These are phyloP conservation scores for Ceratotherium simum DNA, from an alignment of 2,113 vertebrate species.

Conservation along the genomic window DNA sequence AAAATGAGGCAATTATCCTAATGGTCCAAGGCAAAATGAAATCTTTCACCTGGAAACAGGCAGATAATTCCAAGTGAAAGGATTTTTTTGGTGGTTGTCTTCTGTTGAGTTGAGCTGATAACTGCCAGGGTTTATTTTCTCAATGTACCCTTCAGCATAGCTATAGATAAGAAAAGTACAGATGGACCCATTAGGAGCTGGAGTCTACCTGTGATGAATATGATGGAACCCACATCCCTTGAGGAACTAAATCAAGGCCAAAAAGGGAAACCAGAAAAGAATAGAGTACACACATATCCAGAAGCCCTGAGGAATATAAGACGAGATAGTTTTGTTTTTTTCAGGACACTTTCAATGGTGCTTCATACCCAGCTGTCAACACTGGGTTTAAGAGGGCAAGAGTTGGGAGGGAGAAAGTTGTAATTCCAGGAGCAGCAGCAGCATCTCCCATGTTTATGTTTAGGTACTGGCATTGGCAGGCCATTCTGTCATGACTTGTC, in stretches of 20 bases:
- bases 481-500: neutral
- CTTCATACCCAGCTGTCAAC: neutral
- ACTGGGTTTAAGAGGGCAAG: neutral
- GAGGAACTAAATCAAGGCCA: neutral
- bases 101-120: neutral
- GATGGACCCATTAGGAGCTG: neutral
- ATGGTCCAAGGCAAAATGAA: conserved; percentile 9
- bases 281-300: neutral
- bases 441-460: neutral
- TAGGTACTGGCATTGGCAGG: neutral
- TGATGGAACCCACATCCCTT: neutral
- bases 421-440: neutral
- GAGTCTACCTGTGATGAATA: neutral
- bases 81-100: neutral
- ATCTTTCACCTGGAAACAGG: conserved; percentile 38
- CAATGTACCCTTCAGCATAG: neutral
- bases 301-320: neutral
- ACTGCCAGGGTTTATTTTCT: conserved; percentile 10
- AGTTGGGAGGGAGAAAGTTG: too few species aligned
- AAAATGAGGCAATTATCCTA: conserved; percentile 27
- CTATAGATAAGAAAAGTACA: neutral
- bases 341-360: neutral
- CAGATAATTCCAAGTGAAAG: conserved; percentile 22
- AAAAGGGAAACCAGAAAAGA: neutral
- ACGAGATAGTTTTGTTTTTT: neutral